Percentiles rank a stretch among this genome's conserved stretches.
phyloP scores from a whole-genome alignment of 1,140 invertebrate species.

The Hycleus cichorii region DNA sequence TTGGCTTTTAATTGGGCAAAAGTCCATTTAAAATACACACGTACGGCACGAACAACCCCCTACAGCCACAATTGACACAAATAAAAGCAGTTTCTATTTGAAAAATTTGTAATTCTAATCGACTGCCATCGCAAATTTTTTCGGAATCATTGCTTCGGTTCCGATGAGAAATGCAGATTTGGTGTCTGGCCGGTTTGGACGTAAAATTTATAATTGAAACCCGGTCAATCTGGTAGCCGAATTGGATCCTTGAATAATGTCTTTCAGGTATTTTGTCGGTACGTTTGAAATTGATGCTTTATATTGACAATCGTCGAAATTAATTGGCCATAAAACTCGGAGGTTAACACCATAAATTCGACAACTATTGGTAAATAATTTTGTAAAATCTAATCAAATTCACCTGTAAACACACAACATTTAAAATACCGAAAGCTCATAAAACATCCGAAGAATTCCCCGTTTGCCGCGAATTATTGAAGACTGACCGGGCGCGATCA shows the following conservation, averaged over 20 bases:
- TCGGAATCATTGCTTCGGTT: too few species aligned
- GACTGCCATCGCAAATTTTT: too few species aligned
- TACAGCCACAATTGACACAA: too few species aligned
- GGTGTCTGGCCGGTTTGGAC: too few species aligned
- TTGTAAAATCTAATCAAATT: slow-evolving; percentile 9
- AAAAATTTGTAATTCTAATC: too few species aligned
- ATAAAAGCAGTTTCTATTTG: too few species aligned
- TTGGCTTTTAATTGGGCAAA: too few species aligned
- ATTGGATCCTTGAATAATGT: not conserved
- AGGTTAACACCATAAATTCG: slow-evolving; percentile 13
- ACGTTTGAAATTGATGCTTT: slow-evolving; percentile 13
- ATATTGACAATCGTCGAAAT: slow-evolving; percentile 15
- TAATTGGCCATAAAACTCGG: slow-evolving; percentile 12
- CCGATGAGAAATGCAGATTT: too few species aligned
- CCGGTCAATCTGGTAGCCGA: too few species aligned
- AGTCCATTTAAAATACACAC: too few species aligned
- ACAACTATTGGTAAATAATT: slow-evolving; percentile 15
- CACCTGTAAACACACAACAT: slow-evolving; percentile 5
- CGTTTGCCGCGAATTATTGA: not conserved
- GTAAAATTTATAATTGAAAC: too few species aligned
- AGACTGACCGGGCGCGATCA: not conserved
- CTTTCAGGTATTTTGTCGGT: slow-evolving; percentile 14
- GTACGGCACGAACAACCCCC: too few species aligned
- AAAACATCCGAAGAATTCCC: not conserved
- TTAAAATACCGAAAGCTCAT: slow-evolving; percentile 4